Conservation (phyloP, 2,113 vertebrate genomes). For the Calidris pygmaea region DNA sequence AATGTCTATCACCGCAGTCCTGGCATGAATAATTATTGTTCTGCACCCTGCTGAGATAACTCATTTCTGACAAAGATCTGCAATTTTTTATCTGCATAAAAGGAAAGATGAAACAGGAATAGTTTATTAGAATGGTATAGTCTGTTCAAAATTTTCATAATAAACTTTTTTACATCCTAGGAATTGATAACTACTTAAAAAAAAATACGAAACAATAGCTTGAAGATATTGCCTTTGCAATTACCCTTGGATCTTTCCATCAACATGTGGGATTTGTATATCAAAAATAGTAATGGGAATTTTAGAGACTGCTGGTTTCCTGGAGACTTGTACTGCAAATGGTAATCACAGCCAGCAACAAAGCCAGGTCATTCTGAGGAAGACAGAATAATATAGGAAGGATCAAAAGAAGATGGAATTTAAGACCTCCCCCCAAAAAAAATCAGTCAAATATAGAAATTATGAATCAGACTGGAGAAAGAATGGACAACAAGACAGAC, state of each 20-base stretch:
- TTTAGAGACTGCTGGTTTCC: background rate
- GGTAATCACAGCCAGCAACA: background rate
- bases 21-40: slow-evolving; percentile 62
- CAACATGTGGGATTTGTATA: background rate
- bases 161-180: background rate
- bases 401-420: background rate
- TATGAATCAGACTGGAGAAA: background rate
- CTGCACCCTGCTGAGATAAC: slow-evolving; percentile 41
- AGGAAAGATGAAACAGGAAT: slow-evolving; percentile 9
- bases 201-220: background rate
- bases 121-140: slow-evolving; percentile 3
- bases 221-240: background rate
- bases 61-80: slow-evolving; percentile 59
- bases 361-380: background rate
- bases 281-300: background rate
- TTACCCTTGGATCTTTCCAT: background rate
- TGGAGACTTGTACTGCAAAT: background rate
- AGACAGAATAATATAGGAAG: background rate
- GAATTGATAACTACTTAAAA: background rate
- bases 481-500: background rate
- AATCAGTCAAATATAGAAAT: background rate
- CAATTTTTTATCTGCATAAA: slow-evolving; percentile 56
- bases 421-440: background rate
- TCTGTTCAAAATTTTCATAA: background rate
- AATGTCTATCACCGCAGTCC: slow-evolving; percentile 56